A percentile compares a stretch with the other conserved stretches of the same genome.
phyloP scores from a whole-genome alignment of 2,797 vertebrate species.

The Pseudomugil tenellus region DNA sequence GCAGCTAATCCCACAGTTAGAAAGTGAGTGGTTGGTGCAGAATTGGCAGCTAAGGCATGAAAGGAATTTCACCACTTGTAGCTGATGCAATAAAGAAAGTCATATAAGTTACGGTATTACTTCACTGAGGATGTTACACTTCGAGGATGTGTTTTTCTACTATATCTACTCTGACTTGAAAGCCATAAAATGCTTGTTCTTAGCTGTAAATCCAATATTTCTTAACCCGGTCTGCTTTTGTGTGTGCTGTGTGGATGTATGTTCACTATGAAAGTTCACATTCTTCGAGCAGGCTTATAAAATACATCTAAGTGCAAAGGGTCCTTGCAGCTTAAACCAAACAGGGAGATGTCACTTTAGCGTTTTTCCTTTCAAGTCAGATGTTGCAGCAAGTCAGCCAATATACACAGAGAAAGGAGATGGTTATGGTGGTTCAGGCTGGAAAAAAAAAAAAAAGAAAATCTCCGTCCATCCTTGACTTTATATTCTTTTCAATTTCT shows the following conservation, averaged over 20 bases:
- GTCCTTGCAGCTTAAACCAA: constrained; percentile 42
- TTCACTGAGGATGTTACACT: constrained; percentile 39
- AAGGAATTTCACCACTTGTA: constrained; percentile 44
- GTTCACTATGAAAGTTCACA: constrained; percentile 22
- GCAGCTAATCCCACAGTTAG: constrained; percentile 74
- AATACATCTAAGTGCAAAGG: constrained; percentile 20
- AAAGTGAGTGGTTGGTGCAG: constrained; percentile 49
- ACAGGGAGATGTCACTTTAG: constrained; percentile 50
- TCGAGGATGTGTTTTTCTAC: constrained; percentile 10
- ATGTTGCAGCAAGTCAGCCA: constrained; percentile 35
- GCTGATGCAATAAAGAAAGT: constrained; percentile 41
- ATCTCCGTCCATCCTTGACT: constrained; percentile 55
- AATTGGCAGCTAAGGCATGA: constrained; percentile 62
- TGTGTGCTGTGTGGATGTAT: constrained; percentile 20
- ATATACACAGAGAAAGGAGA: constrained; percentile 33
- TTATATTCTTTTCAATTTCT: constrained; percentile 52
- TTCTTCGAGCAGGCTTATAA: constrained; percentile 28
- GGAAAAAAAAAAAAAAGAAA: constrained; percentile 22
- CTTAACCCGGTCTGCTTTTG: constrained; percentile 25
- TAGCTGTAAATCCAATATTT: constrained; percentile 36
- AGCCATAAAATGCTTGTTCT: constrained; percentile 13
- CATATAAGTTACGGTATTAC: constrained; percentile 25
- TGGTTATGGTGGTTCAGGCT: constrained; percentile 43
- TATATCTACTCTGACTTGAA: constrained; percentile 9
- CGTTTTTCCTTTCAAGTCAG: constrained; percentile 50